Conservation (phyloP, 2,113 vertebrate species). For the Tonatia bakeri region DNA sequence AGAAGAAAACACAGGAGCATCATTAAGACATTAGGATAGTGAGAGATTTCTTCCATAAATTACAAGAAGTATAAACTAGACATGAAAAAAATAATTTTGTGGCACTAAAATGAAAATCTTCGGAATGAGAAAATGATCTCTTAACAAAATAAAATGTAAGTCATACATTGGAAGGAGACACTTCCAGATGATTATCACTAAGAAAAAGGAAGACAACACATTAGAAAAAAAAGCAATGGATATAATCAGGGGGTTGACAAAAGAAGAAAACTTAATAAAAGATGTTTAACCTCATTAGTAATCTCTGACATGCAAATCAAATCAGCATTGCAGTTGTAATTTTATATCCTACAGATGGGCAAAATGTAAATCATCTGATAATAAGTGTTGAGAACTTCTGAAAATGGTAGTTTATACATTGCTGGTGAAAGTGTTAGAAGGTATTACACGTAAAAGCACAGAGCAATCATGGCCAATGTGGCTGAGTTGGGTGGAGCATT, state of each 20-base stretch:
- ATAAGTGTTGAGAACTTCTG: neutral
- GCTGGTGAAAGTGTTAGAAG: neutral
- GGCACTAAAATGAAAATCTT: neutral
- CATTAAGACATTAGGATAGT: neutral
- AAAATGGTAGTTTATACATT: neutral
- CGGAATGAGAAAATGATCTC: neutral
- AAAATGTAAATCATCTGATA: conserved; percentile 31
- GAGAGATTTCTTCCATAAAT: neutral
- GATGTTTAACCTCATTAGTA: conserved; percentile 20
- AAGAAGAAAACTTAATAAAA: conserved; percentile 3
- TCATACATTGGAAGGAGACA: neutral
- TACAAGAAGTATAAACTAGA: neutral
- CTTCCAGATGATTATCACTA: neutral
- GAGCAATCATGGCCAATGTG: neutral
- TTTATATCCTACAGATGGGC: neutral
- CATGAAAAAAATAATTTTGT: neutral
- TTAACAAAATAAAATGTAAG: neutral
- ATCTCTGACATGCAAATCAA: conserved; percentile 49
- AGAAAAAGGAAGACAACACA: neutral
- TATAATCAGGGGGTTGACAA: conserved; percentile 14
- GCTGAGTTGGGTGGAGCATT: no score
- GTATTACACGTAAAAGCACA: neutral
- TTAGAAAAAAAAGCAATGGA: neutral
- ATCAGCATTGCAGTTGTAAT: neutral
- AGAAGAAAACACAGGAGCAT: neutral